Evolutionary conservation across 2,888 invertebrate genomes (phyloP), one percentile per base, ranked within the genome.

Genomic region (Pristionchus japonicus): DNA sequence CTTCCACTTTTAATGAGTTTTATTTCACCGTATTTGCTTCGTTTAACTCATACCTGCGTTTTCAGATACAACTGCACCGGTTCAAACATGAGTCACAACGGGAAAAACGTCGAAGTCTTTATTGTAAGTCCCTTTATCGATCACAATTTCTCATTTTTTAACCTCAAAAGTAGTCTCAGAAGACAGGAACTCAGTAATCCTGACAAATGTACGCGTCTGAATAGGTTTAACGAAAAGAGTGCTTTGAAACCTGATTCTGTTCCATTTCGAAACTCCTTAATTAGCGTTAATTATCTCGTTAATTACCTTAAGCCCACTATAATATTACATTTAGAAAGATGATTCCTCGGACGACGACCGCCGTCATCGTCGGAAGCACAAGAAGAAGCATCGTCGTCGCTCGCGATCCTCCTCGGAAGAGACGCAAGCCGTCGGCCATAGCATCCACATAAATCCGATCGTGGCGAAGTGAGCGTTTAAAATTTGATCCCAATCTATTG

Each of bases 371-470:
- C 64, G 86, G 31, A 67, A 49, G 52, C 43, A 64, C 43, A 64
- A 86, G 31, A 84, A 84, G 40, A 40, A 67, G n/a, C 64, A 67
- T 40, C 64, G 52, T 23, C 64, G 86, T 64, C 61, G 85, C 3
- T 64, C 61, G 11, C 61, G 61, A 9, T 86, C 86, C 1, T 67
- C 47, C 23, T 67, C 86, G 4, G 11, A 67, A 13, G 27, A 67
- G 23, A 23, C 43, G 7, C 3, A 27, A 7, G 34, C 17, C 15
- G 43, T 86, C 0, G 43, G 74, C 11, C 17, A 40, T 2, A 74
- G 31, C 74, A n/a, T 74, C n/a, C 86, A 86, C 47, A 67, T 86
- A 4, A 86, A 86, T 47, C 86, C 86, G 20, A 52, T 52, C 43
- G 40, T 86, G 13, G 86, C 86, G 47, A 27, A 67, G 86, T 86